Percentiles rank a stretch among this genome's conserved stretches.
These are phyloP conservation scores for Lepidocolaptes lacrymiger DNA, from an alignment of 2,797 vertebrate genomes.

Conservation along the genomic window DNA sequence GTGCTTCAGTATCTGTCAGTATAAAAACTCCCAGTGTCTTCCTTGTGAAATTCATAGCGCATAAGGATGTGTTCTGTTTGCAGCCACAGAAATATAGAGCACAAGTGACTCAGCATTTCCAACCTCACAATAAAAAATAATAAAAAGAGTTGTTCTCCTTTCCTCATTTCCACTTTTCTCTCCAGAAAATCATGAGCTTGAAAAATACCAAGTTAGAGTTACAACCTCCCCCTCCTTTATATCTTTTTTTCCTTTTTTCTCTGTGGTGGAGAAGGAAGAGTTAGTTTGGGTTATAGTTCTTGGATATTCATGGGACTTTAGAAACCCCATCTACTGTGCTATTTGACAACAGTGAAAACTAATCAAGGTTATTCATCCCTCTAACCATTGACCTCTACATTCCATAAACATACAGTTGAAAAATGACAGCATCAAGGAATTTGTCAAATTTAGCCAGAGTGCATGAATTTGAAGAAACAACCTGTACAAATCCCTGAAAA, in stretches of 20 bases:
- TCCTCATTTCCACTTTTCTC: background rate
- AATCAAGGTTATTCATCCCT: background rate
- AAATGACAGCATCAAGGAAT: background rate
- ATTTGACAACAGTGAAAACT: background rate
- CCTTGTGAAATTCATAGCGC: background rate
- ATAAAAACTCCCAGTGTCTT: background rate
- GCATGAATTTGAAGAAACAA: background rate
- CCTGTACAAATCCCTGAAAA: background rate
- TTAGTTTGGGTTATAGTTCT: background rate
- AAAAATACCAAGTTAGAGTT: background rate
- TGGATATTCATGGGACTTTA: background rate
- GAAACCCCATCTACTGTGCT: background rate
- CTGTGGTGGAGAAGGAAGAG: background rate
- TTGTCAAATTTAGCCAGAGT: background rate
- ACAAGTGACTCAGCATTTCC: background rate
- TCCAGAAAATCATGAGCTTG: background rate
- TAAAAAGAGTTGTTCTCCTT: background rate
- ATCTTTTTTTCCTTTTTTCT: background rate
- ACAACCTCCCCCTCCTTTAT: rapidly evolving
- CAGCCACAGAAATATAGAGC: background rate
- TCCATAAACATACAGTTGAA: background rate
- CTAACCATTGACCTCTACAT: background rate
- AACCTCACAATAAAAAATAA: background rate
- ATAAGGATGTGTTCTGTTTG: background rate
- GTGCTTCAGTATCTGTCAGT: background rate